phyloP scores from a whole-genome alignment of 2,888 invertebrate species.

The Unio pictorum region DNA sequence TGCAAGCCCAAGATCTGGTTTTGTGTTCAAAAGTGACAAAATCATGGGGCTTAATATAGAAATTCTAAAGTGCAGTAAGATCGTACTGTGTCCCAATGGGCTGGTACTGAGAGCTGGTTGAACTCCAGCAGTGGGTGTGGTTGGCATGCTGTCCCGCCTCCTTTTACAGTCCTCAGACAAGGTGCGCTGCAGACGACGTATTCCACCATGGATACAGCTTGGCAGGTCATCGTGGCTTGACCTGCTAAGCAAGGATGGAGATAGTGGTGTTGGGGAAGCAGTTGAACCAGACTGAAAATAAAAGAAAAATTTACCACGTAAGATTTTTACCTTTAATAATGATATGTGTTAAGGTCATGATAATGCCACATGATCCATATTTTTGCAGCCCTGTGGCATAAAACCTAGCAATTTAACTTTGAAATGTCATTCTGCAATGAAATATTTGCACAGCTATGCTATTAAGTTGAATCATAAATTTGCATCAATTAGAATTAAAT shows the following conservation, averaged over 20 bases:
- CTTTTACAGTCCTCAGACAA: slow-evolving; percentile 71
- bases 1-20: no score
- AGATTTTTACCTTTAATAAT: neutral
- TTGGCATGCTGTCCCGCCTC: slow-evolving; percentile 67
- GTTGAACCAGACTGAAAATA: slow-evolving; percentile 58
- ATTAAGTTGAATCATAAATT: no score
- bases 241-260: slow-evolving; percentile 60
- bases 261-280: slow-evolving; percentile 55
- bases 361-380: no score
- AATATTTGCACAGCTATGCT: no score
- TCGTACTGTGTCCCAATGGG: slow-evolving; percentile 31
- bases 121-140: slow-evolving; percentile 46
- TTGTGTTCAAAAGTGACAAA: no score
- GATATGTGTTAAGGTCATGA: neutral
- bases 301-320: neutral
- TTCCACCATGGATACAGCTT: slow-evolving; percentile 38
- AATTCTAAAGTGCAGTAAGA: no score
- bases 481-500: no score
- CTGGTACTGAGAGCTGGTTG: slow-evolving; percentile 24
- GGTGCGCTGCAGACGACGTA: slow-evolving; percentile 67
- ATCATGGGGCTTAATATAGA: no score
- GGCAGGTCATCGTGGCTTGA: slow-evolving; percentile 40
- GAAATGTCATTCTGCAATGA: no score
- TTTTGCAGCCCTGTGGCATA: no score
- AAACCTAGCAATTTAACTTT: no score